Conservation (phyloP, 2,888 invertebrate species). For the Amphipoea oculea region DNA sequence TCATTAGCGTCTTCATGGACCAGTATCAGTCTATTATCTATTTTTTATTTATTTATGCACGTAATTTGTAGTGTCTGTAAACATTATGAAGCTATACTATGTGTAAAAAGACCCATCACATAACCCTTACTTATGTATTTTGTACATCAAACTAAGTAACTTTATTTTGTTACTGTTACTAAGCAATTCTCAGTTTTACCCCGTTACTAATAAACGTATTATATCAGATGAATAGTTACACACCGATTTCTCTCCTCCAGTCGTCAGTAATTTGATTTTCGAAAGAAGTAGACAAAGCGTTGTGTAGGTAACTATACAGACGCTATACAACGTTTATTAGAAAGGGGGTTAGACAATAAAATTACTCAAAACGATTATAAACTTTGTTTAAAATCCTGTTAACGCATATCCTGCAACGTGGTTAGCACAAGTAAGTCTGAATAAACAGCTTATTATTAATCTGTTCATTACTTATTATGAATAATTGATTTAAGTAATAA, state of each 20-base stretch:
- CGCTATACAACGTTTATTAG: too few species aligned
- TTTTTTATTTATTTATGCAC: too few species aligned
- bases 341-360: neutral
- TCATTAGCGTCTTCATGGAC: too few species aligned
- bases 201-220: too few species aligned
- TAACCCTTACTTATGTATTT: neutral
- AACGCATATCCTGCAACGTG: neutral
- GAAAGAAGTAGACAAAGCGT: too few species aligned
- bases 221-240: too few species aligned
- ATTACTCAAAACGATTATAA: neutral
- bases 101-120: neutral
- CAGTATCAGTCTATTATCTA: too few species aligned
- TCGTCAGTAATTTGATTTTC: too few species aligned
- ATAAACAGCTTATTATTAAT: neutral
- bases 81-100: neutral
- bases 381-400: neutral
- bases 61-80: neutral
- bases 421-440: neutral
- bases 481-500: neutral
- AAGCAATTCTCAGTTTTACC: neutral
- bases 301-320: too few species aligned
- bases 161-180: neutral
- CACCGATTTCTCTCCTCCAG: too few species aligned
- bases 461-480: neutral
- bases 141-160: neutral